Conservation (phyloP, 2,888 invertebrate genomes). For the Sipha maydis region DNA sequence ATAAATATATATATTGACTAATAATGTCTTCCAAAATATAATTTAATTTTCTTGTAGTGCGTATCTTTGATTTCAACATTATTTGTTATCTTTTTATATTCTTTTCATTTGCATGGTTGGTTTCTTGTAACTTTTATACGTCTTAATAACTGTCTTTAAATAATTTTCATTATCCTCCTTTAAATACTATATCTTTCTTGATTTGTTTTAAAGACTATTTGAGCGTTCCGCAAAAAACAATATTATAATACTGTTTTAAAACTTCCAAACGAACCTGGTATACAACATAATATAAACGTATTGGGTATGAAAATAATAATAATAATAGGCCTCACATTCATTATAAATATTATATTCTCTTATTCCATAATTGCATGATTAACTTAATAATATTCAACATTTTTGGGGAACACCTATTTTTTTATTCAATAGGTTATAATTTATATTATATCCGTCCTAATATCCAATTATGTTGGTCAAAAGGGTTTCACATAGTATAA, state of each 20-base stretch:
- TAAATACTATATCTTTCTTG: conserved; percentile 1
- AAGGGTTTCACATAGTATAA: conserved; percentile 49
- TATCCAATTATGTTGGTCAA: conserved; percentile 56
- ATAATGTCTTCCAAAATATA: conserved; percentile 57
- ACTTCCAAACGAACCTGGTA: conserved; percentile 13
- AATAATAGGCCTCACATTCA: conserved; percentile 5
- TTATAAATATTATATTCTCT: neutral
- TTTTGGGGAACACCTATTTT: conserved; percentile 28
- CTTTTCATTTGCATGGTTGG: neutral
- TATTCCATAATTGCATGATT: conserved; percentile 35
- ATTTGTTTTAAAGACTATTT: conserved; percentile 7
- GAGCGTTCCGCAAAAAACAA: neutral
- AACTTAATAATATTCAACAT: conserved; percentile 21
- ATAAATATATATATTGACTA: conserved; percentile 38
- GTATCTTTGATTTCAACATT: neutral
- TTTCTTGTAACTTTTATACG: conserved; percentile 10
- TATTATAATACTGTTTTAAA: neutral
- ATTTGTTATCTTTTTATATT: neutral
- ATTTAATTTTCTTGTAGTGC: conserved; percentile 40
- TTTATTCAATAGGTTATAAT: conserved; percentile 40
- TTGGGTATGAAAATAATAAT: neutral
- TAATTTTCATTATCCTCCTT: conserved; percentile 5
- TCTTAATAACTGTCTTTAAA: conserved; percentile 14
- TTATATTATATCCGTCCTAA: conserved; percentile 57
- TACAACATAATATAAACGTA: neutral